A percentile compares a stretch with the other conserved stretches of the same genome.
Evolutionary conservation across 2,888 invertebrate species (phyloP).

Genomic region (Sphaeridia pumilis): DNA sequence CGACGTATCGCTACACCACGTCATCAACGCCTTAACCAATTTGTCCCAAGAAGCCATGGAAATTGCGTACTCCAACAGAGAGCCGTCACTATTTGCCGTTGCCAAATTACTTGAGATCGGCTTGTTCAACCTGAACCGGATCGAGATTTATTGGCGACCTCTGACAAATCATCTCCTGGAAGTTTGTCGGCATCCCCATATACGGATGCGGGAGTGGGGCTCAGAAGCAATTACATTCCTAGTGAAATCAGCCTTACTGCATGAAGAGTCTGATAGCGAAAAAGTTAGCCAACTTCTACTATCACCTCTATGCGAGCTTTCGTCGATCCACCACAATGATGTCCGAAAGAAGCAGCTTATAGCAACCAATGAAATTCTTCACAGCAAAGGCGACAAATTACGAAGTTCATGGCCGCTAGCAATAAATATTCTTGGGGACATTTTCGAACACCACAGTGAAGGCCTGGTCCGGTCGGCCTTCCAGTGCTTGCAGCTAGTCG

Average conservation of each 20-base stretch:
- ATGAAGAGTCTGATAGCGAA: slow-evolving; percentile 69
- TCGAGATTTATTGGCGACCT: slow-evolving; percentile 90
- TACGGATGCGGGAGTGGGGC: slow-evolving; percentile 93
- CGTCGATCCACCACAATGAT: slow-evolving; percentile 79
- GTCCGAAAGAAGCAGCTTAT: slow-evolving; percentile 89
- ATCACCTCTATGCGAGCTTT: slow-evolving; percentile 82
- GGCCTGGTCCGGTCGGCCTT: slow-evolving; percentile 85
- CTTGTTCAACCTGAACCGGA: slow-evolving; percentile 79
- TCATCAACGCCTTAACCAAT: slow-evolving; percentile 92
- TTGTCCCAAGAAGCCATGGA: slow-evolving; percentile 96
- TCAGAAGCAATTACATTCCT: slow-evolving; percentile 91
- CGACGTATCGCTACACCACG: slow-evolving; percentile 86
- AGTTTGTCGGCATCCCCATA: slow-evolving; percentile 90
- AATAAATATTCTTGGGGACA: slow-evolving; percentile 88
- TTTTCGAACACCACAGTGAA: slow-evolving; percentile 84
- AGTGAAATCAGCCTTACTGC: slow-evolving; percentile 78
- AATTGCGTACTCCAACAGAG: slow-evolving; percentile 85
- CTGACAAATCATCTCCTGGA: slow-evolving; percentile 91
- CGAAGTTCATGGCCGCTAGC: slow-evolving; percentile 92
- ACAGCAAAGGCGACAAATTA: slow-evolving; percentile 82
- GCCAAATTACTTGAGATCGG: slow-evolving; percentile 98
- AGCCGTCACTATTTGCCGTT: slow-evolving; percentile 92
- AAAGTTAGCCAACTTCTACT: slow-evolving; percentile 75
- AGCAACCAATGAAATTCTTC: slow-evolving; percentile 82
- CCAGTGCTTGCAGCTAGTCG: slow-evolving; percentile 87